Evolutionary conservation across 2,797 vertebrate species (phyloP).

Genomic region (Lophotriccus pileatus): DNA sequence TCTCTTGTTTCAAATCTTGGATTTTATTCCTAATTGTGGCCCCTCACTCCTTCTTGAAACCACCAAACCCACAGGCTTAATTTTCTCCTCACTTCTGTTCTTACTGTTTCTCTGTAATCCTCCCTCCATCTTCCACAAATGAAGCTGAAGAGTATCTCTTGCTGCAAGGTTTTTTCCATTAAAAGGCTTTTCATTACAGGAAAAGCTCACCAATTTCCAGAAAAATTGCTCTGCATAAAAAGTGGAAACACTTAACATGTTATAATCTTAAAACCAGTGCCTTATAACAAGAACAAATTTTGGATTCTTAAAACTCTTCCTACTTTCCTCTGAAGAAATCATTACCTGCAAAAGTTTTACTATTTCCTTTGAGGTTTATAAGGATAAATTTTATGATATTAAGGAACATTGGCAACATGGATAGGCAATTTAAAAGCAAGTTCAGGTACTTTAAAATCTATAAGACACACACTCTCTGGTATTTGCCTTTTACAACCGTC

Average conservation of each 20-base stretch:
- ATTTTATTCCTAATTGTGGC: neutral
- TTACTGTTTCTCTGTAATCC: neutral
- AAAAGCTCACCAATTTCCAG: neutral
- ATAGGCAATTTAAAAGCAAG: neutral
- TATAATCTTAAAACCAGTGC: neutral
- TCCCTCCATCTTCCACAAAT: neutral
- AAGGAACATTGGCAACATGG: neutral
- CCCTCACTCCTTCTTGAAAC: neutral
- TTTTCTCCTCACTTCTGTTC: neutral
- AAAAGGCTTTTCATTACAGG: neutral
- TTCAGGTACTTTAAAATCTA: neutral
- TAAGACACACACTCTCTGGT: neutral
- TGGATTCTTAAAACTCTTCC: neutral
- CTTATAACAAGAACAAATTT: neutral
- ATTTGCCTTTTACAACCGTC: neutral
- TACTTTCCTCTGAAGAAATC: neutral
- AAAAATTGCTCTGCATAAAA: neutral
- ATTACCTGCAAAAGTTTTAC: neutral
- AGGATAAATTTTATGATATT: neutral
- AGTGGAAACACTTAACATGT: neutral
- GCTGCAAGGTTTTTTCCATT: neutral
- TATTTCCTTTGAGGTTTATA: neutral
- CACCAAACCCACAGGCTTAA: neutral
- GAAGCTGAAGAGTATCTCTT: neutral
- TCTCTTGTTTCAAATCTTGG: neutral